Evolutionary conservation across 92 coral and sea anemone species (phyloP), one percentile per base, ranked within the genome.

Genomic region (Micromussa lordhowensis): DNA sequence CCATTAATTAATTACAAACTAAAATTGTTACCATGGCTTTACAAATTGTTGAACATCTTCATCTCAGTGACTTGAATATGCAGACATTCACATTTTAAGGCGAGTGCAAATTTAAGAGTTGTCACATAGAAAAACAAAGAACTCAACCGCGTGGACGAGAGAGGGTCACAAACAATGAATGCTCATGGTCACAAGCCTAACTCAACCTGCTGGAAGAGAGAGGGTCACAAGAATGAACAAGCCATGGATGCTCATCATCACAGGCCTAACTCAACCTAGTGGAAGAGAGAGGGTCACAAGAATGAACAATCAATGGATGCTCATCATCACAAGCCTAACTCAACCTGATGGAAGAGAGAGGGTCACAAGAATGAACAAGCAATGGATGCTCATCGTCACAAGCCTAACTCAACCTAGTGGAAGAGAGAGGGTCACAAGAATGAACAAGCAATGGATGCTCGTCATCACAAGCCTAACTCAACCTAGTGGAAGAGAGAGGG

Each of bases 171-270:
- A 75, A 5, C 84, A 80, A 59, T 59, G 84, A 32, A 57, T 80
- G 84, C 71, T 61, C 84, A 57, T 80, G 72, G 73, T 80, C 84
- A 80, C 84, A 80, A 80, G 84, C 84, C 72, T 80, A 80, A 80
- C 84, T 18, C 84, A 18, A 80, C 73, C 73, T 32, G 2, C 6
- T 57, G 84, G 84, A 80, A 58, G 84, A 57, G 84, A 80, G 84
- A 36, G 40, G 40, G 40, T 36, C 40, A 36, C 40, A 36, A 36
- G 40, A 36, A 36, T 36, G 40, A 36, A 36, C 40, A 36, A 36
- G 40, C 40, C 2, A 36, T 36, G 40, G 4, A 36, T 36, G 40
- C 40, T 36, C 40, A 36, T 36, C 40, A 4, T 36, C 40, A 36
- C 40, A 36, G 4, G 40, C 40, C 40, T 36, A 36, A 36, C 40